Evolutionary conservation across 2,113 vertebrate species (phyloP), one percentile per base, ranked within the genome.

Genomic region (Arenaria interpres): DNA sequence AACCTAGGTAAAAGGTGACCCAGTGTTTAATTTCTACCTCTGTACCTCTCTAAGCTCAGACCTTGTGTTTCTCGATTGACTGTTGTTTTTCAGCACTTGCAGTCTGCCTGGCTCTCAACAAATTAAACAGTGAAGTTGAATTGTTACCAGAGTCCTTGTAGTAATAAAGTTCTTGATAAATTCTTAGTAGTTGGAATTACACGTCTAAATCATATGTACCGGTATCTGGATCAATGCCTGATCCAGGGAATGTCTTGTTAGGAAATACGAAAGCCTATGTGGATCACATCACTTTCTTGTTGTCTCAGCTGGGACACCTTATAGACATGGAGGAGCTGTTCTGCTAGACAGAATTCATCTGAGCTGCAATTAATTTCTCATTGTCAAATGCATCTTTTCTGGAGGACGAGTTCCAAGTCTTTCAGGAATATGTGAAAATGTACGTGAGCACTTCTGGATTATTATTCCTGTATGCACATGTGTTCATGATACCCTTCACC

Each of bases 11-110:
- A 76, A 62, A 88, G 39, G 24, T 62, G 27, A 10, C 37, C 19
- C 5, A 37, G 5, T n/a, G 22, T 59, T 90, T 84, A 50, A 50
- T 69, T 90, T 57, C 17, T 81, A 2, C 21, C 7, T 86, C 76
- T 64, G 3, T 51, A 35, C 50, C 17, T 74, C 63, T 68, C 43
- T 51, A 41, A 74, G 22, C 19, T 60, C 24, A 54, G 20, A 39
- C 21, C 23, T 92, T 37, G 35, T 0, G 0, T 80, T 43, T 53
- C 35, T 79, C 0, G 0, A 32, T 15, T 51, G 62, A 5, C 56
- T 45, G 33, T 53, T 81, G 19, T 50, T 28, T 80, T 84, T 66
- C n/a, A 62, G 33, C 45, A 51, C 41, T 81, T 84, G 9, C 10
- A 53, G 11, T 60, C 21, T 87, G 30, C 73, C 30, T 87, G n/a